Percentiles rank a stretch among this genome's conserved stretches.
Conservation (phyloP, 1,140 invertebrate species). For the Sarcophaga peregrina region DNA sequence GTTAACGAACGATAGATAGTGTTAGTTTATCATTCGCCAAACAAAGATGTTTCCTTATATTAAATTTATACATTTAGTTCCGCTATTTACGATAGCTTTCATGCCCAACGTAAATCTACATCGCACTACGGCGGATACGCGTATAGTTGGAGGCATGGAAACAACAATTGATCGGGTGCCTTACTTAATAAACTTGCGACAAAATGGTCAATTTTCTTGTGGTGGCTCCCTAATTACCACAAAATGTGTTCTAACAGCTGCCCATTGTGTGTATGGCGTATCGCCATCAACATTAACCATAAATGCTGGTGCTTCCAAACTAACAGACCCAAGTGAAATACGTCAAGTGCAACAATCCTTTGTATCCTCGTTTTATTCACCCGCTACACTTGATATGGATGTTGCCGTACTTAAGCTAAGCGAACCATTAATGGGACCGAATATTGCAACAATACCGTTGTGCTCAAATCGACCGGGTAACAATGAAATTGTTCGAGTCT, state of each 20-base stretch:
- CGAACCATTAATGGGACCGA: constrained; percentile 43
- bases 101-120: neutral
- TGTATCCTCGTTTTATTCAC: constrained; percentile 45
- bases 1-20: no score
- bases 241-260: constrained; percentile 56
- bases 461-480: constrained; percentile 49
- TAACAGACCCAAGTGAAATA: constrained; percentile 44
- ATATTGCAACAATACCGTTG: constrained; percentile 50
- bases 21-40: neutral
- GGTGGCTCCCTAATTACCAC: constrained; percentile 55
- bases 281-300: constrained; percentile 50
- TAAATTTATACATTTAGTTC: neutral
- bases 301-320: constrained; percentile 54
- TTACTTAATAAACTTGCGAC: constrained; percentile 55
- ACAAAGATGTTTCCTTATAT: neutral
- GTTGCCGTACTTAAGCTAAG: constrained; percentile 54
- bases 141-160: constrained; percentile 57
- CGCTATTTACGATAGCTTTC: neutral
- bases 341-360: constrained; percentile 46
- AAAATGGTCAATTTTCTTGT: constrained; percentile 52
- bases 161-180: constrained; percentile 54
- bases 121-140: neutral
- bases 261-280: constrained; percentile 50
- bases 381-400: constrained; percentile 59
- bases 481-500: constrained; percentile 55